phyloP scores from a whole-genome alignment of 2,888 invertebrate species.

The Cataglyphis altisquamis region DNA sequence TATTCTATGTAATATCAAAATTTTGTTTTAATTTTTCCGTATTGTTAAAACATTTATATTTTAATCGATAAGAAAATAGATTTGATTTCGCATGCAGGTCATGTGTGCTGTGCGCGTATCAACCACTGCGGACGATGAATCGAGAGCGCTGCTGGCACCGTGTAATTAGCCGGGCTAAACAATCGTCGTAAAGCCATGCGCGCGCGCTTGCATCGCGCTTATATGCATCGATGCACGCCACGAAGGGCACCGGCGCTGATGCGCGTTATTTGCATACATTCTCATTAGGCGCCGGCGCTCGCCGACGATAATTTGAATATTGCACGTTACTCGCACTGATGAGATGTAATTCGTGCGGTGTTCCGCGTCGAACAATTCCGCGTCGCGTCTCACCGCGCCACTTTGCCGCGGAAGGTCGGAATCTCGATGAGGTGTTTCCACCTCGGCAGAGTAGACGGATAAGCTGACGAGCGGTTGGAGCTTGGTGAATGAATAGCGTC shows the following conservation, averaged over 20 bases:
- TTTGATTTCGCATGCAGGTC: conserved; percentile 44
- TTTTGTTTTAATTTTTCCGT: conserved; percentile 2
- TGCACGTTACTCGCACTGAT: conserved; percentile 81
- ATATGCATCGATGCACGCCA: conserved; percentile 39
- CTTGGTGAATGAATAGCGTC: conserved; percentile 47
- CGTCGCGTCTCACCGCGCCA: conserved; percentile 14
- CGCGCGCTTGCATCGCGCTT: conserved; percentile 17
- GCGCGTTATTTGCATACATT: conserved; percentile 83
- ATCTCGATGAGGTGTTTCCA: conserved; percentile 80
- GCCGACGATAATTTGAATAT: conserved; percentile 83
- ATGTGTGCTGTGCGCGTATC: conserved; percentile 49
- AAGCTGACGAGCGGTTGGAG: conserved; percentile 61
- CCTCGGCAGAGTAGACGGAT: conserved; percentile 71
- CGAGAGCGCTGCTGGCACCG: conserved; percentile 34
- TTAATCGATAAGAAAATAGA: conserved; percentile 17
- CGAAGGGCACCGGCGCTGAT: conserved; percentile 56
- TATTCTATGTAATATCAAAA: neutral
- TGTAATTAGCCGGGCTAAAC: conserved; percentile 73
- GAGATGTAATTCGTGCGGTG: conserved; percentile 82
- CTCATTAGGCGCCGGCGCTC: conserved; percentile 79
- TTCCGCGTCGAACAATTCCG: conserved; percentile 70
- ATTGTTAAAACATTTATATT: conserved; percentile 24
- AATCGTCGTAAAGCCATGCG: conserved; percentile 57
- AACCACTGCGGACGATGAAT: conserved; percentile 43
- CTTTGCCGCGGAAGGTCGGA: conserved; percentile 56